Base-by-base conservation (phyloP, 2,888 invertebrate species). In the Hipparchia semele region DNA sequence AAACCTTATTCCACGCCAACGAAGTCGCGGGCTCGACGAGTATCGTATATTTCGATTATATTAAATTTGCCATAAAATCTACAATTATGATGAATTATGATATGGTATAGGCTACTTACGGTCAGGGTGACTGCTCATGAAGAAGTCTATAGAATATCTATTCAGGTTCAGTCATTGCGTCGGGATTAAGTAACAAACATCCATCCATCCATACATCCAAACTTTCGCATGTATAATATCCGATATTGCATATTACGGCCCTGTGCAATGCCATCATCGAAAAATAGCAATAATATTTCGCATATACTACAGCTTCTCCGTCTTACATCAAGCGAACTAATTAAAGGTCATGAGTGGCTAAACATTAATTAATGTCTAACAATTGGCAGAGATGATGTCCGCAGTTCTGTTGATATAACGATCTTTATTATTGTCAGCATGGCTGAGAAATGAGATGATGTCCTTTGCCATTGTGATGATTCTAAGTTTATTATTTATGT, bases 331-430 rank as follows among this genome's bases (percentile, higher is more conserved):
- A 67, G 58, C 53, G 9, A 56, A 58, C 53, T 75, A 51, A 66
- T 71, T 60, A 72, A 71, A 65, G 54, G 69, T 71, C 51, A 72
- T 68, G 65, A 65, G 68, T 70, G 45, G 49, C 74, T 66, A 70
- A 75, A 74, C 72, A 73, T 75, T 75, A 77, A 77, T 76, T 75
- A 66, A 70, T 65, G 69, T 71, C 73, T 72, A 58, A 51, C 68
- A 70, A 71, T 71, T 71, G 74, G 33, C n/a, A 23, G 68, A 58
- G 56, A 62, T 67, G 46, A 58, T 61, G 58, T 58, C 39, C 23
- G 59, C 39, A 33, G 64, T 68, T 65, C 13, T 39, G 49, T 64
- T 64, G 10, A 62, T 23, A 23, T 49, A 12, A 0, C 1, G 49
- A 6, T 49, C 0, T 49, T 1, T 6, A 7, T 6, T 49, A 45